A percentile compares a stretch with the other conserved stretches of the same genome.
phyloP scores from a whole-genome alignment of 2,797 vertebrate species.

The Chrosomus eos region DNA sequence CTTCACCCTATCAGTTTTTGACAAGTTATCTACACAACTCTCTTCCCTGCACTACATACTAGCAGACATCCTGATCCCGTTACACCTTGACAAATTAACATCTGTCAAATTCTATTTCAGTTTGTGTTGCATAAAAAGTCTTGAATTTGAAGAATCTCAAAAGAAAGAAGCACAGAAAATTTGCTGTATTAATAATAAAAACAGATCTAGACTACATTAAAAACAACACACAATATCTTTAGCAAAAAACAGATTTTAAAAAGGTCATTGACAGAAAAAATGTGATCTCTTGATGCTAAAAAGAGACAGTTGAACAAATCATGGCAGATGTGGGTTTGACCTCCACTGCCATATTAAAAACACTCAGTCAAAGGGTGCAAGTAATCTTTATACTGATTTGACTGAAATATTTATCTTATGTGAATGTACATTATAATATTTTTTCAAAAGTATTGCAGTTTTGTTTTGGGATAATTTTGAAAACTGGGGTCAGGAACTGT shows the following conservation, averaged over 20 bases:
- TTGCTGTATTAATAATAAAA: not conserved
- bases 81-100: constrained; percentile 9
- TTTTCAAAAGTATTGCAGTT: too few relatives aligned
- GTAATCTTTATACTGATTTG: not conserved
- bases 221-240: not conserved
- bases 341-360: not conserved
- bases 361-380: not conserved
- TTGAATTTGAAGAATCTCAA: not conserved
- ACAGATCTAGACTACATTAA: not conserved
- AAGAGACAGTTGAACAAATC: not conserved
- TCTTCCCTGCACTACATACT: not conserved
- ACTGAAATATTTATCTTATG: not conserved
- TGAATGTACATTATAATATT: not conserved
- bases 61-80: constrained; percentile 1
- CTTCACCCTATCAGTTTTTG: not conserved
- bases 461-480: not conserved
- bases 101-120: not conserved
- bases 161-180: not conserved
- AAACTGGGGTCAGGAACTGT: not conserved
- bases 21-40: constrained; percentile 7
- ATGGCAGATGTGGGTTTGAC: too few relatives aligned
- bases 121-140: not conserved
- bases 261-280: not conserved
- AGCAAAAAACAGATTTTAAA: not conserved
- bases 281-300: too few relatives aligned